phyloP scores from a whole-genome alignment of 2,113 vertebrate species.

The cattle (Bos taurus) region DNA sequence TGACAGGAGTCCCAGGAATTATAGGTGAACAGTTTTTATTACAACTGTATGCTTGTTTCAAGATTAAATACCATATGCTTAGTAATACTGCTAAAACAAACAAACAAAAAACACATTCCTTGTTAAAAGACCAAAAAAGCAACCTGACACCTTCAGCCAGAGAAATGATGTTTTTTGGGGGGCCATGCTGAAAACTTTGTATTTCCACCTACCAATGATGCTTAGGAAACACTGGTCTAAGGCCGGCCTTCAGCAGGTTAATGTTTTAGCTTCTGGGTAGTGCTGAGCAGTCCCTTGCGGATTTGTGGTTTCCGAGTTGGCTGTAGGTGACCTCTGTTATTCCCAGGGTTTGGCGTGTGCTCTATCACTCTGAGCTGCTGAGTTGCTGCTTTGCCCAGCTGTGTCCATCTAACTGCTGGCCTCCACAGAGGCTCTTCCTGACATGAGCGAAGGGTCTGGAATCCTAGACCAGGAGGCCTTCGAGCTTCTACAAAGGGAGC shows the following conservation, averaged over 20 bases:
- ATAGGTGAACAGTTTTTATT: not conserved
- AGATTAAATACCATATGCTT: not conserved
- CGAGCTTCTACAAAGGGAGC: not conserved
- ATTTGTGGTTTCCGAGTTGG: conserved; percentile 34
- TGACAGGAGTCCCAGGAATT: not conserved
- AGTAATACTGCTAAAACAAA: not conserved
- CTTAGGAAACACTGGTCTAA: not conserved
- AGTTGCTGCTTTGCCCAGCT: conserved; percentile 27
- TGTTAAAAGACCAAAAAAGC: not conserved
- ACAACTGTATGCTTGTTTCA: not conserved
- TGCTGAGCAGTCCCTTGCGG: not conserved
- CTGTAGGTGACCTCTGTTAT: conserved; percentile 10
- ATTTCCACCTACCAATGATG: not conserved
- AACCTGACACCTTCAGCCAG: not conserved
- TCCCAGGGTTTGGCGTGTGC: not conserved
- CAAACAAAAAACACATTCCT: not conserved
- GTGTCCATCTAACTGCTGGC: not conserved
- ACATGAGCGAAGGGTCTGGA: not conserved
- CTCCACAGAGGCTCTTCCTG: conserved; percentile 11
- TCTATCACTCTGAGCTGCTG: not conserved
- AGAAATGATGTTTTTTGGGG: not conserved
- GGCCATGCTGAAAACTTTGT: not conserved
- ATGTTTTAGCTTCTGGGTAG: not conserved
- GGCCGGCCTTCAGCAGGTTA: not conserved
- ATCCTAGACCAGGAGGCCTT: not conserved